A percentile compares a stretch with the other conserved stretches of the same genome.
These are phyloP conservation scores for Epicampocera succincta DNA, from an alignment of 2,888 invertebrate species.

Conservation along the genomic window DNA sequence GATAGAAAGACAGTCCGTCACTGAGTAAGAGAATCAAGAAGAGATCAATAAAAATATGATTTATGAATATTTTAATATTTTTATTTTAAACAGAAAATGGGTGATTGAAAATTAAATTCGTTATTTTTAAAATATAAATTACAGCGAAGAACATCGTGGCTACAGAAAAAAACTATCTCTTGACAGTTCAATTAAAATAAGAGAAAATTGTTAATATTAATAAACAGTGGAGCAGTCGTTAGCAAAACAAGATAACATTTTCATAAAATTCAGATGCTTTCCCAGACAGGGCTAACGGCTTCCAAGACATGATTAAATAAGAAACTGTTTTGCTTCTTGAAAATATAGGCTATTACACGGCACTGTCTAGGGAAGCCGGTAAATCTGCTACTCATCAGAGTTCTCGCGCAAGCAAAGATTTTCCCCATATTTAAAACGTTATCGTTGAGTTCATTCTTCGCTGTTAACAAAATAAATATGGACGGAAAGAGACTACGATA, in stretches of 20 bases:
- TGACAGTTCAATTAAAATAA: slow-evolving; percentile 22
- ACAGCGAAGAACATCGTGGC: not conserved
- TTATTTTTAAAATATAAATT: not conserved
- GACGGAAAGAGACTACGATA: too few species aligned
- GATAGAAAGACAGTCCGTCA: slow-evolving; percentile 1
- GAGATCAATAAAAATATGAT: slow-evolving; percentile 59
- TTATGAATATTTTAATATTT: slow-evolving; percentile 54
- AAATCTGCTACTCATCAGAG: too few species aligned
- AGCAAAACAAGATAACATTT: not conserved
- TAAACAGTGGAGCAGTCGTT: slow-evolving; percentile 23
- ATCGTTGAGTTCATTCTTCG: too few species aligned
- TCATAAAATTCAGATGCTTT: not conserved
- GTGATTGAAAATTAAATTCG: slow-evolving; percentile 11
- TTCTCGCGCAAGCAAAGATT: too few species aligned
- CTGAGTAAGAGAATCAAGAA: not conserved
- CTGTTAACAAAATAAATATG: too few species aligned
- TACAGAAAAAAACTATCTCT: not conserved
- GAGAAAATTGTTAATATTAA: slow-evolving; percentile 4
- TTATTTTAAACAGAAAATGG: not conserved
- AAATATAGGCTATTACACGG: too few species aligned
- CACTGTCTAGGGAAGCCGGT: too few species aligned
- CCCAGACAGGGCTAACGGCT: too few species aligned
- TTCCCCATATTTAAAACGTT: too few species aligned
- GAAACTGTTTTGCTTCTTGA: too few species aligned
- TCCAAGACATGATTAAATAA: too few species aligned